phyloP scores from a whole-genome alignment of 1,140 invertebrate genomes.

The Drosophila prosaltans region DNA sequence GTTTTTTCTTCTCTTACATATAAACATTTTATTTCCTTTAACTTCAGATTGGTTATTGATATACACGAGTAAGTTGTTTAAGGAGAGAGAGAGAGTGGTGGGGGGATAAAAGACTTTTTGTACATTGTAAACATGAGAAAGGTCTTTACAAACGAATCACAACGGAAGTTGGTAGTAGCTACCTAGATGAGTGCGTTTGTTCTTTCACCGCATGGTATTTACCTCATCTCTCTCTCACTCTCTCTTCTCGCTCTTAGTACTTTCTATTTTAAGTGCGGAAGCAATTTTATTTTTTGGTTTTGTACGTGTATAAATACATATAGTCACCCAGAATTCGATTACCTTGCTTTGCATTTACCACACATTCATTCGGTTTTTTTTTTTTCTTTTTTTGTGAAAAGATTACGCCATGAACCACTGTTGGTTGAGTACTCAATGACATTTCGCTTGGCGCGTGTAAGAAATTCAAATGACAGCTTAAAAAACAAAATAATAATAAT shows the following conservation, averaged over 20 bases:
- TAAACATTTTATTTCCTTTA: constrained; percentile 15
- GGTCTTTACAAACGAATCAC: constrained; percentile 20
- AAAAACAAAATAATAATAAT: constrained; percentile 37
- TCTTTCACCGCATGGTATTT: constrained; percentile 39
- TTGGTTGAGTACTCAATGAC: constrained; percentile 50
- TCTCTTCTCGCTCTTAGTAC: background rate
- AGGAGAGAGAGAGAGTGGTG: background rate
- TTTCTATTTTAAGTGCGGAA: constrained; percentile 45
- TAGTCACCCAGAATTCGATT: constrained; percentile 27
- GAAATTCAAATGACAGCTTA: constrained; percentile 64
- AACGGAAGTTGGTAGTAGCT: constrained; percentile 55
- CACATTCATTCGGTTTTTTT: background rate
- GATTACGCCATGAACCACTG: constrained; percentile 55
- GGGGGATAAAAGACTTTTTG: too few relatives aligned
- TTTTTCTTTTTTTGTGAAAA: constrained; percentile 38
- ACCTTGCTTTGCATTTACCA: constrained; percentile 44
- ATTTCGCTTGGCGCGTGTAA: constrained; percentile 59
- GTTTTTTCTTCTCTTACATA: constrained; percentile 37
- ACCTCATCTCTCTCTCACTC: background rate
- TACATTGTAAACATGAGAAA: constrained; percentile 36
- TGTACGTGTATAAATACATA: background rate
- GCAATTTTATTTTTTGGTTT: background rate
- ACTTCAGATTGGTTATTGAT: constrained; percentile 32
- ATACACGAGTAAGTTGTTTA: constrained; percentile 1
- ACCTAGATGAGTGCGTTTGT: constrained; percentile 36